Conservation (phyloP, 2,888 invertebrate genomes). For the Sisyra nigra region DNA sequence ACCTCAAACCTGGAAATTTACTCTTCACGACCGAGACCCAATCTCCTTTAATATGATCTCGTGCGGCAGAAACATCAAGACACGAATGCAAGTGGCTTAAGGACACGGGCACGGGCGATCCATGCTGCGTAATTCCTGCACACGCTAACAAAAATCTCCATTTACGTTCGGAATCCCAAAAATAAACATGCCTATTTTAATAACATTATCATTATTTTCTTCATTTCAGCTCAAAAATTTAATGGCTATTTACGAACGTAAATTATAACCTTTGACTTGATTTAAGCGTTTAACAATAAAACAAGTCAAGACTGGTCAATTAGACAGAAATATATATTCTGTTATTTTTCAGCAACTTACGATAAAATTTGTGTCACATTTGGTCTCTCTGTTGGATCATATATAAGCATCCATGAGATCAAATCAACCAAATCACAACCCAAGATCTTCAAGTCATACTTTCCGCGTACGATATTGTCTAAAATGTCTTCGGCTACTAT, state of each 20-base stretch:
- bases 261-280: no score
- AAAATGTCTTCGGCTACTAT: conserved; percentile 22
- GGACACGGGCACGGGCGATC: conserved; percentile 16
- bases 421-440: conserved; percentile 23
- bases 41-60: conserved; percentile 21
- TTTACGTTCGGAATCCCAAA: conserved; percentile 21
- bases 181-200: conserved; percentile 21
- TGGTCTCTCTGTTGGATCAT: conserved; percentile 23
- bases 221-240: not conserved
- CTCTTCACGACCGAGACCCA: conserved; percentile 22
- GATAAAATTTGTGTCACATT: conserved; percentile 23
- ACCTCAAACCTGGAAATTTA: conserved; percentile 18
- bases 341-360: conserved; percentile 19
- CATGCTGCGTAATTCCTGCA: conserved; percentile 20
- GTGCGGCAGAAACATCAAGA: conserved; percentile 19
- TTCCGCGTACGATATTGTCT: conserved; percentile 20
- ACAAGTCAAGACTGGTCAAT: not conserved
- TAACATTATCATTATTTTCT: not conserved
- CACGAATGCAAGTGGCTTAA: conserved; percentile 19
- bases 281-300: not conserved
- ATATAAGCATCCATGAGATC: conserved; percentile 25
- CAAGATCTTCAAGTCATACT: conserved; percentile 15
- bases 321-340: not conserved
- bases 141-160: conserved; percentile 26
- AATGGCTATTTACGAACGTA: no score